Base-by-base conservation (phyloP, 2,888 invertebrate genomes). In the Taphrorychus bicolor region DNA sequence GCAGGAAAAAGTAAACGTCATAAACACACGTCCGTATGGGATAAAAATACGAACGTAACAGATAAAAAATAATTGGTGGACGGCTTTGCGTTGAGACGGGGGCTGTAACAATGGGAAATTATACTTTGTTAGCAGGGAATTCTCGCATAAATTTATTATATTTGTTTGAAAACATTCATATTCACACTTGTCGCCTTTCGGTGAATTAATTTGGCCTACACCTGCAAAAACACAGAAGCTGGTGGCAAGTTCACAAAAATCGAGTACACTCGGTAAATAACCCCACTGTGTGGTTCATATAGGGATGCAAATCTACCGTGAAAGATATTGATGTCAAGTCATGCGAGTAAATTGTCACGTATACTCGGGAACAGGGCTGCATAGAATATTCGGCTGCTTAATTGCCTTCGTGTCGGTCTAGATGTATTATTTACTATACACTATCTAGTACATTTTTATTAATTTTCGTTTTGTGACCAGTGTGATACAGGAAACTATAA, bases 111-210 rank as follows among this genome's bases (percentile, higher is more conserved):
- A 69, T 70, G 73, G 70, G 70, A 72, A 78, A 79, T 79, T 76
- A 74, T 74, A 76, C 77, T 78, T 78, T 79, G 77, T 78, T 78
- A 74, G 75, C 77, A 76, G 75, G 77, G 76, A 75, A 75, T 77
- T 78, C 76, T 77, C 75, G 76, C 76, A 78, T 79, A 77, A 78
- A 78, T 79, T 78, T 74, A 77, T 76, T 79, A 75, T 77, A 76
- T 72, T 73, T 72, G 71, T 70, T 76, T 74, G 75, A 5, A 14
- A 32, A 32, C 32, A 32, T 32, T 11, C 32, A 32, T 32, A 32
- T 7, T 32, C 32, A n/a, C n/a, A n/a, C n/a, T n/a, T n/a, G n/a
- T n/a, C n/a, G n/a, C n/a, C 32, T 32, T 32, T 32, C 7, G 7
- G 32, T 32, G 32, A 7, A 32, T 32, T 32, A 11, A 32, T 9